A percentile compares a stretch with the other conserved stretches of the same genome.
phyloP scores from a whole-genome alignment of 2,888 invertebrate genomes.

The Plagodis pulveraria region DNA sequence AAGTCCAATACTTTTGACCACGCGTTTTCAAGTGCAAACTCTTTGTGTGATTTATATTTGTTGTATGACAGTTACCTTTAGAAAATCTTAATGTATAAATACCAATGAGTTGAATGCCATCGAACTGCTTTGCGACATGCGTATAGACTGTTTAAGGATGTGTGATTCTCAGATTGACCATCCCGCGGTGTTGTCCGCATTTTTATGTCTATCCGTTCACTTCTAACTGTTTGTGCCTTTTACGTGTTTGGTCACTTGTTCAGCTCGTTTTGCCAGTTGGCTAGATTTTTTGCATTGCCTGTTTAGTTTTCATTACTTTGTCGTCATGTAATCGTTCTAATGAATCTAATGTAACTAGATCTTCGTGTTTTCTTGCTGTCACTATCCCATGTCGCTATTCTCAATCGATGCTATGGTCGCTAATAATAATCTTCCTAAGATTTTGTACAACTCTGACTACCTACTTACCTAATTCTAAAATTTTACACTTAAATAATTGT shows the following conservation, averaged over 20 bases:
- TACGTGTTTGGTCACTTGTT: constrained; percentile 15
- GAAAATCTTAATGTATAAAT: constrained; percentile 10
- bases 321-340: too few relatives aligned
- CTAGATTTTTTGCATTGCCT: neutral
- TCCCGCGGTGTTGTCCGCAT: constrained; percentile 26
- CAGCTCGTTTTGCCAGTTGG: constrained; percentile 6
- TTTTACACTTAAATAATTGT: constrained; percentile 6
- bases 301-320: too few relatives aligned
- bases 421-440: too few relatives aligned
- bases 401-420: too few relatives aligned
- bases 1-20: too few relatives aligned
- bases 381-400: too few relatives aligned
- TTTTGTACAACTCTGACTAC: too few relatives aligned
- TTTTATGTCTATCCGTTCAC: constrained; percentile 25
- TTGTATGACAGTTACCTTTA: neutral
- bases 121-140: constrained; percentile 14
- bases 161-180: constrained; percentile 23
- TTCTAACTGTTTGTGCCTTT: constrained; percentile 26
- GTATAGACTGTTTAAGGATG: constrained; percentile 17
- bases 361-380: too few relatives aligned
- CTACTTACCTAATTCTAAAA: neutral
- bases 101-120: constrained; percentile 18
- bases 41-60: too few relatives aligned
- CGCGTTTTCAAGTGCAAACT: too few relatives aligned
- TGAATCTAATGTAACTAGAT: too few relatives aligned